phyloP scores from a whole-genome alignment of 2,113 vertebrate genomes.

The Cephalopterus ornatus region DNA sequence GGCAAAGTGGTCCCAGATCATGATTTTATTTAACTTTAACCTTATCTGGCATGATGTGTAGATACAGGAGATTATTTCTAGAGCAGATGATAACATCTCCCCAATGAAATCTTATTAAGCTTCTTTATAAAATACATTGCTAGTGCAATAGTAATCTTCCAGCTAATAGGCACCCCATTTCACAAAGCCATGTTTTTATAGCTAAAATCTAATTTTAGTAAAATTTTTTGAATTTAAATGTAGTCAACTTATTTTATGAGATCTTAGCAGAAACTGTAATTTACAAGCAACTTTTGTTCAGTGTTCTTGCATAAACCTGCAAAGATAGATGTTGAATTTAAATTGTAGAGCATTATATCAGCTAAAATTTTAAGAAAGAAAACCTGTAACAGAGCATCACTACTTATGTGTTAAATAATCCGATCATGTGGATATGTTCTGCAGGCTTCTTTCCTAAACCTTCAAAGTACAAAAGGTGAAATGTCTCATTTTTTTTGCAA shows the following conservation, averaged over 20 bases:
- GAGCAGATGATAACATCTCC: not conserved
- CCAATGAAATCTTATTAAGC: not conserved
- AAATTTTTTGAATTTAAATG: not conserved
- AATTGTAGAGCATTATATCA: not conserved
- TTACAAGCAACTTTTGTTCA: not conserved
- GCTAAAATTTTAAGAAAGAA: not conserved
- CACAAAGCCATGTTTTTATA: not conserved
- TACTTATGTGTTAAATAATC: not conserved
- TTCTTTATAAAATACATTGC: not conserved
- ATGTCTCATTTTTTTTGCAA: not conserved
- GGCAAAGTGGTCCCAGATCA: not conserved
- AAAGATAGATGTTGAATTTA: not conserved
- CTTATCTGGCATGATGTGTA: not conserved
- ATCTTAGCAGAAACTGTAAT: not conserved
- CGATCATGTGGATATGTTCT: not conserved
- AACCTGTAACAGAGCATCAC: not conserved
- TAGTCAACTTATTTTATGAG: not conserved
- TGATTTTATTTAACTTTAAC: not conserved
- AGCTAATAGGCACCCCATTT: not conserved
- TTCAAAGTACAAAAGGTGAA: not conserved
- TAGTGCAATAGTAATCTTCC: not conserved
- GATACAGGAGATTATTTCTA: not conserved
- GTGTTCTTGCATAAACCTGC: not conserved
- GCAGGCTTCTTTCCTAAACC: not conserved
- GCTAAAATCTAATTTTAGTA: not conserved